A percentile compares a stretch with the other conserved stretches of the same genome.
These are phyloP conservation scores for Drosophila bocqueti DNA, from an alignment of 1,140 invertebrate genomes.

Conservation along the genomic window DNA sequence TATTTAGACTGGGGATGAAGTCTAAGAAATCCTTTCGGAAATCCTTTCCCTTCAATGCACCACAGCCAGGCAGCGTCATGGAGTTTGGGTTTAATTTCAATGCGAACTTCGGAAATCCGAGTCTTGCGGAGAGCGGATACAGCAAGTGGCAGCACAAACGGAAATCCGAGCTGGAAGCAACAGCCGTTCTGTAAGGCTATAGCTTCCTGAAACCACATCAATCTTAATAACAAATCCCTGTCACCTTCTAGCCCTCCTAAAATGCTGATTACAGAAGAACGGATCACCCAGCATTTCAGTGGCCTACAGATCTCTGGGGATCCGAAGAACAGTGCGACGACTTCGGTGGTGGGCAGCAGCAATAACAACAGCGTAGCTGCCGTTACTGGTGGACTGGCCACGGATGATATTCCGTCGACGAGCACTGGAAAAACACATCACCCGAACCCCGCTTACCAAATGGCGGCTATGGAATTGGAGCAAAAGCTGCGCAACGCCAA, in stretches of 20 bases:
- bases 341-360: constrained; percentile 38
- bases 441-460: constrained; percentile 72
- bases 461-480: constrained; percentile 84
- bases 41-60: constrained; percentile 68
- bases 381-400: constrained; percentile 65
- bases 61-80: constrained; percentile 70
- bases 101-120: constrained; percentile 31
- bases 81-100: constrained; percentile 65
- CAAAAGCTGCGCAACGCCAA: constrained; percentile 86
- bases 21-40: constrained; percentile 30
- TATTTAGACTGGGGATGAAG: constrained; percentile 24
- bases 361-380: constrained; percentile 66
- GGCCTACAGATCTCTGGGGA: constrained; percentile 89
- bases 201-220: too few species aligned
- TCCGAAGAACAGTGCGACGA: constrained; percentile 75
- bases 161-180: constrained; percentile 60
- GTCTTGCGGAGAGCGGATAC: constrained; percentile 34
- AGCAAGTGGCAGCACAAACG: constrained; percentile 70
- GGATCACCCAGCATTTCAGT: constrained; percentile 91
- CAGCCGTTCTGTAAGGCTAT: constrained; percentile 58
- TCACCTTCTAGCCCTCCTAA: constrained; percentile 87
- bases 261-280: constrained; percentile 92
- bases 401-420: constrained; percentile 72
- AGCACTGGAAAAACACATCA: constrained; percentile 74
- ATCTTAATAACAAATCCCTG: neutral